Percentiles rank a stretch among this genome's conserved stretches.
These are phyloP conservation scores for Agrochola lota DNA, from an alignment of 2,888 invertebrate genomes.

Conservation along the genomic window DNA sequence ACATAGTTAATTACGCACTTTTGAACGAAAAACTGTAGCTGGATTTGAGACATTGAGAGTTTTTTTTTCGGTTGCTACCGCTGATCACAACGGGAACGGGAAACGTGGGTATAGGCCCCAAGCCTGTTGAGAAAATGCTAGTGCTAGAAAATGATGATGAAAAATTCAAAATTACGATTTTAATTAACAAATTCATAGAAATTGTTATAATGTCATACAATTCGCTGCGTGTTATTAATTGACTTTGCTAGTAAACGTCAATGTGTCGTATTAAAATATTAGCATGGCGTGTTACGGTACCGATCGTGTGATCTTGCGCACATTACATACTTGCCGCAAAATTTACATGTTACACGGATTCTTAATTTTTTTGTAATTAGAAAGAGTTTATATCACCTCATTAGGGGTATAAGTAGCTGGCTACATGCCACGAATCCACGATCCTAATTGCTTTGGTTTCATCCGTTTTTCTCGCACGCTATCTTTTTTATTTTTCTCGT, in stretches of 20 bases:
- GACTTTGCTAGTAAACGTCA: slow-evolving; percentile 12
- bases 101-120: no score
- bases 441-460: background rate
- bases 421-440: background rate
- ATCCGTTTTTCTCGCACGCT: background rate
- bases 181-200: slow-evolving; percentile 31
- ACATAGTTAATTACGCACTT: no score
- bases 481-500: background rate
- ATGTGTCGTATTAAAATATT: slow-evolving; percentile 25
- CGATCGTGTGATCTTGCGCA: slow-evolving; percentile 26
- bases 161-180: background rate
- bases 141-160: background rate
- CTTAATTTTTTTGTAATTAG: background rate
- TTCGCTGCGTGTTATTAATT: slow-evolving; percentile 40
- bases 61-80: no score
- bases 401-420: background rate
- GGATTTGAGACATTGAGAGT: no score
- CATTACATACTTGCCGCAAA: slow-evolving; percentile 3
- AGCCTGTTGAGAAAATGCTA: no score
- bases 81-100: no score
- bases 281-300: slow-evolving; percentile 28
- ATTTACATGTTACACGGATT: slow-evolving; percentile 39
- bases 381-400: background rate
- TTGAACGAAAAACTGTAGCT: no score
- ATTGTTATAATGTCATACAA: slow-evolving; percentile 42